These are phyloP conservation scores for Burhinus bistriatus DNA, from an alignment of 2,113 vertebrate species.

Conservation along the genomic window DNA sequence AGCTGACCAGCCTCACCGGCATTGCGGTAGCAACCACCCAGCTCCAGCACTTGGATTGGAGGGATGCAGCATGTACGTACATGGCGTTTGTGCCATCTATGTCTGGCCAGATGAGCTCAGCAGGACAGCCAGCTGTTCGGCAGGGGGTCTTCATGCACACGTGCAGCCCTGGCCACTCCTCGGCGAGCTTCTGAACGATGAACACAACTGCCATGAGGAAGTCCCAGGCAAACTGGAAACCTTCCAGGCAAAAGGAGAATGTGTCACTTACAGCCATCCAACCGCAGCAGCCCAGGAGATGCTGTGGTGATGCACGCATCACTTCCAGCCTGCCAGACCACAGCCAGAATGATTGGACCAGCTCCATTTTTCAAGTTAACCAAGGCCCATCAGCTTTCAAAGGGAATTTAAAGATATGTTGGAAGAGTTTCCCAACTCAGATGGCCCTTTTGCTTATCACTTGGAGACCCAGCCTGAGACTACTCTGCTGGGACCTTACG, in stretches of 20 bases:
- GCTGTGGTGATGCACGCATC: neutral
- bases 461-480: neutral
- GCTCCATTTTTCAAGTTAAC: neutral
- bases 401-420: neutral
- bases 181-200: slow-evolving; percentile 23
- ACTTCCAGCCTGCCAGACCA: neutral
- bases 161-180: slow-evolving; percentile 71
- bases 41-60: neutral
- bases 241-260: neutral
- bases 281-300: rapidly evolving
- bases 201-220: slow-evolving; percentile 57
- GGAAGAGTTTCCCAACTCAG: rapidly evolving
- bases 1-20: neutral
- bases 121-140: neutral
- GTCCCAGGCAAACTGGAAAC: slow-evolving; percentile 63
- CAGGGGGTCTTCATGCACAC: slow-evolving; percentile 57
- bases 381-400: neutral
- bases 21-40: rapidly evolving
- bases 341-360: neutral
- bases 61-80: neutral
- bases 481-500: too few relatives aligned
- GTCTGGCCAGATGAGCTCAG: slow-evolving; percentile 66
- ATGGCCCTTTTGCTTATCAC: neutral
- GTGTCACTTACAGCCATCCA: neutral
- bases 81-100: neutral